Base-by-base conservation (phyloP, 2,888 invertebrate genomes). In the Autographa gamma region DNA sequence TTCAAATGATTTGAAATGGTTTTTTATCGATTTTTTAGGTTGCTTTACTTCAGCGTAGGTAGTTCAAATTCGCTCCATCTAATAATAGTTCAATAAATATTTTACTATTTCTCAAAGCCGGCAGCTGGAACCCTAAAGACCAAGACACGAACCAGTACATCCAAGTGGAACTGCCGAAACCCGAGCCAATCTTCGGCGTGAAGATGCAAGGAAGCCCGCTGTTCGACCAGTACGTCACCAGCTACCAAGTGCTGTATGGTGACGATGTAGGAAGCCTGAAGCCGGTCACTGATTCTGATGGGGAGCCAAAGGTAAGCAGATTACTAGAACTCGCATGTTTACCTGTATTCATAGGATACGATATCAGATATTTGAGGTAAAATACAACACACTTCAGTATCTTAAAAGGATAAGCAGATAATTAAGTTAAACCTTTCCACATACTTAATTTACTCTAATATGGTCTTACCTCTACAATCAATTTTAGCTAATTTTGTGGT, bases 171-270 rank as follows among this genome's bases (percentile, higher is more conserved):
- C 93, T 98, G 54, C 96, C 96, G 0, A 91, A 93, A 16, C 93
- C 96, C 6, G 96, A 97, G 84, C 97, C 97, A 0, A 89, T 98
- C n/a, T 98, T 97, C 87, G 98, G 98, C 0, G 95, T 98, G 0
- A 91, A 96, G 11, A 89, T 98, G 76, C 97, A 97, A 84, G 98
- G 98, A 31, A 97, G 97, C 88, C 96, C 97, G 0, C 85, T 96
- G 6, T 96, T 96, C 71, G 96, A 97, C 77, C 96, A 97, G 85
- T 98, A 97, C 89, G 97, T 98, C 48, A 98, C 98, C n/a, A 97
- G 97, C 82, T 98, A 97, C 86, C 96, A 97, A 87, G 95, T 98
- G 19, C 84, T 97, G 78, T 97, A 97, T 85, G 97, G 98, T 48
- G 96, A 96, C 11, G 97, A 97, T 86, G 97, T 97, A 0, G 87